Percentiles rank a stretch among this genome's conserved stretches.
These are phyloP conservation scores for Drosophila infuscata DNA, from an alignment of 2,888 invertebrate genomes.

Conservation along the genomic window DNA sequence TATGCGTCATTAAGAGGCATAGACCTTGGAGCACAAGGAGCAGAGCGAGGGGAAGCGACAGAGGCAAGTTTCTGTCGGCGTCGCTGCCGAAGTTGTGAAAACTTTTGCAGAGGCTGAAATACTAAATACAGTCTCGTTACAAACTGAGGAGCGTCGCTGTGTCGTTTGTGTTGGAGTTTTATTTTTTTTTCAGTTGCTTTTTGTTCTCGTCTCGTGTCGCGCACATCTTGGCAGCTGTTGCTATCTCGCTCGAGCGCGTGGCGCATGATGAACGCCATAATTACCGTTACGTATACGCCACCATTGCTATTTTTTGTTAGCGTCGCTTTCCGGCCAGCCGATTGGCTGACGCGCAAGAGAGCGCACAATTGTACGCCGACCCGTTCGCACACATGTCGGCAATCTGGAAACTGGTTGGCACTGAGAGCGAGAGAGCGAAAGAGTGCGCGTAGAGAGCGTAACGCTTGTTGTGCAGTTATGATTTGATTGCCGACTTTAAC, in stretches of 20 bases:
- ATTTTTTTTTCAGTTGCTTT: conserved; percentile 23
- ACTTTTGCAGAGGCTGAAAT: conserved; percentile 75
- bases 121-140: conserved; percentile 84
- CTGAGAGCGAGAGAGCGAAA: conserved; percentile 20
- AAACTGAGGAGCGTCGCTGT: conserved; percentile 71
- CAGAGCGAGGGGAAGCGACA: neutral
- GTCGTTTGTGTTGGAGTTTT: conserved; percentile 45
- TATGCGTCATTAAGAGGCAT: conserved; percentile 65
- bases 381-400: conserved; percentile 25
- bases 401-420: conserved; percentile 50
- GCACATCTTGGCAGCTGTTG: conserved; percentile 33
- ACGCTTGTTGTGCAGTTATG: conserved; percentile 71
- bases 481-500: conserved; percentile 82
- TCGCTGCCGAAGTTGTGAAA: conserved; percentile 68
- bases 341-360: conserved; percentile 67
- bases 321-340: conserved; percentile 55
- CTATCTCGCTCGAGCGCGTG: conserved; percentile 59
- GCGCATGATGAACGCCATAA: conserved; percentile 84
- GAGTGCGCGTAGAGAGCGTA: conserved; percentile 36
- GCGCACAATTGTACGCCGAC: conserved; percentile 30
- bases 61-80: conserved; percentile 36
- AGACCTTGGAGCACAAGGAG: conserved; percentile 9
- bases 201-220: conserved; percentile 20
- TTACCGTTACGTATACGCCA: conserved; percentile 84
- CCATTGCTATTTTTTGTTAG: conserved; percentile 82